These are phyloP conservation scores for Bombus turneri DNA, from an alignment of 1,140 invertebrate genomes.

Conservation along the genomic window DNA sequence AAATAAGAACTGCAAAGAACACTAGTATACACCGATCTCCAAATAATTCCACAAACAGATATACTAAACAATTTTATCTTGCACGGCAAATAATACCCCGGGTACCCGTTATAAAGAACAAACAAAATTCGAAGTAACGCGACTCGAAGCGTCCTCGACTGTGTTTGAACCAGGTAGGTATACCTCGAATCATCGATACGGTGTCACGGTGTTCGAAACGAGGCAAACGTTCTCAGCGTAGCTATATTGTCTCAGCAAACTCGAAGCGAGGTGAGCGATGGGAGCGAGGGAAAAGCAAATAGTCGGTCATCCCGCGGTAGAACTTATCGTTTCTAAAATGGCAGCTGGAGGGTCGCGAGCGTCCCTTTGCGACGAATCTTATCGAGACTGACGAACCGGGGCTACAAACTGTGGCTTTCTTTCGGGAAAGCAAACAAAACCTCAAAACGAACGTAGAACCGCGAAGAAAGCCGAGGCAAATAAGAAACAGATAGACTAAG, in stretches of 20 bases:
- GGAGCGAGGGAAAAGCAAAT: slow-evolving; percentile 43
- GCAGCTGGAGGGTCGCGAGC: slow-evolving; percentile 8
- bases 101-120: neutral
- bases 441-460: neutral
- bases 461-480: slow-evolving; percentile 14
- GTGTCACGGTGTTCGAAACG: slow-evolving; percentile 6
- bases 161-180: neutral
- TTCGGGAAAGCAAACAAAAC: slow-evolving; percentile 63
- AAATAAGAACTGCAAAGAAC: neutral
- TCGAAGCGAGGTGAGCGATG: neutral
- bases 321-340: slow-evolving; percentile 59
- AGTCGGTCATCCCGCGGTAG: slow-evolving; percentile 34
- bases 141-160: neutral
- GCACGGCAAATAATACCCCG: neutral
- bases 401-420: slow-evolving; percentile 38
- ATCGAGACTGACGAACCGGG: slow-evolving; percentile 36
- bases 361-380: slow-evolving; percentile 40
- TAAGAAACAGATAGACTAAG: slow-evolving; percentile 48
- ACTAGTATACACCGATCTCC: neutral
- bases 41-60: neutral
- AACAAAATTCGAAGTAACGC: neutral
- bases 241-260: slow-evolving; percentile 37
- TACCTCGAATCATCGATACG: slow-evolving; percentile 3
- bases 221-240: slow-evolving; percentile 23
- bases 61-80: neutral